Conservation (phyloP, 1,140 invertebrate genomes). For the Brachionus calyciflorus region DNA sequence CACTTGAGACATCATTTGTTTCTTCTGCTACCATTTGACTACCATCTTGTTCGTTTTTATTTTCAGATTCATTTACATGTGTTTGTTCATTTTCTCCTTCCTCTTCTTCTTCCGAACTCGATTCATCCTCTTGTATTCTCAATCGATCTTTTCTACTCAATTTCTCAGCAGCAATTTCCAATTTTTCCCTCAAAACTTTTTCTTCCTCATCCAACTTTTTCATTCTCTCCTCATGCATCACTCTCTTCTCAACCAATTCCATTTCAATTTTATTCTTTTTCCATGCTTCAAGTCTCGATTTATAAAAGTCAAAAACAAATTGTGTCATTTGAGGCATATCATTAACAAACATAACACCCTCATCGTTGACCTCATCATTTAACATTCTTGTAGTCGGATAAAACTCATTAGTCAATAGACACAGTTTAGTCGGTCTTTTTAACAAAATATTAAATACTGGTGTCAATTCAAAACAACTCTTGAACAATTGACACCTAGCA, state of each 20-base stretch:
- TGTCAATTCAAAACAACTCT: constrained; percentile 89
- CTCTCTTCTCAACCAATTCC: neutral
- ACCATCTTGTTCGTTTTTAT: neutral
- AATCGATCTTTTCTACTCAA: neutral
- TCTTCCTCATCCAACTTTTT: constrained; percentile 18
- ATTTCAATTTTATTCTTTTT: constrained; percentile 22
- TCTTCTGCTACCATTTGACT: no score
- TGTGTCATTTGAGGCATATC: constrained; percentile 44
- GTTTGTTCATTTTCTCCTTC: neutral
- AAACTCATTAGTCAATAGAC: constrained; percentile 15
- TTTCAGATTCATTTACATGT: neutral
- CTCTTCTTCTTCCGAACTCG: neutral
- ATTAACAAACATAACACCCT: neutral
- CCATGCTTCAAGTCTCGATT: constrained; percentile 12
- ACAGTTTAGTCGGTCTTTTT: constrained; percentile 21
- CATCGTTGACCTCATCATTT: neutral
- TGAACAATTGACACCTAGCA: constrained; percentile 83
- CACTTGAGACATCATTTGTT: no score
- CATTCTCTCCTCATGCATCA: constrained; percentile 9
- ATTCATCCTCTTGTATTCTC: neutral
- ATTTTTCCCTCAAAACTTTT: constrained; percentile 31
- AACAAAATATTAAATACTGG: constrained; percentile 33
- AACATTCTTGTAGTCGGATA: neutral
- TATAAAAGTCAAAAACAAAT: constrained; percentile 47
- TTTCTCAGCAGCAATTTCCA: neutral